Conservation (phyloP, 2,113 vertebrate species). For the Ctenodactylus gundi region DNA sequence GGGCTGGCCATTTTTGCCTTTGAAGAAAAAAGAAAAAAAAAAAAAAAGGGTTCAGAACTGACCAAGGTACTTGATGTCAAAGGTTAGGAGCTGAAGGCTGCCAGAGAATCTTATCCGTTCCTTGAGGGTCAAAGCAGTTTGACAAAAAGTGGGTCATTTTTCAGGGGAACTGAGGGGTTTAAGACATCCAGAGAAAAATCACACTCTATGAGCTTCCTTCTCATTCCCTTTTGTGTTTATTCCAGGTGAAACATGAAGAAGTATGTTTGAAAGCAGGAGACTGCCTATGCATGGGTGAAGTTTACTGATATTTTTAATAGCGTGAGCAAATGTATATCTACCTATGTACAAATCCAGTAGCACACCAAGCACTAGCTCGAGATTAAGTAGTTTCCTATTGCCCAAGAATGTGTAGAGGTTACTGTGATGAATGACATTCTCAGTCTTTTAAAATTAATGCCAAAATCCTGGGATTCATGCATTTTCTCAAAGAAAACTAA, state of each 20-base stretch:
- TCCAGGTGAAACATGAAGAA: not conserved
- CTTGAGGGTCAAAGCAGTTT: not conserved
- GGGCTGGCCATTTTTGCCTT: constrained; percentile 69
- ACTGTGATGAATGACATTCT: not conserved
- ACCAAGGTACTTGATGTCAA: not conserved
- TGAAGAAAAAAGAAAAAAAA: not conserved
- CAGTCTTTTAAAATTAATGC: not conserved
- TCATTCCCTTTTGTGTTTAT: not conserved
- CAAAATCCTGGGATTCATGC: not conserved
- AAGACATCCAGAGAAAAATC: not conserved
- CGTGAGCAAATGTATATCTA: not conserved
- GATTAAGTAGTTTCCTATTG: not conserved
- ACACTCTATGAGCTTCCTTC: not conserved
- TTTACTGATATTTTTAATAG: not conserved
- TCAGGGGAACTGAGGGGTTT: no score
- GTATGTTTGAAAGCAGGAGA: not conserved
- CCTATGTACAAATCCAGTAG: not conserved
- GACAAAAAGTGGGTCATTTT: not conserved
- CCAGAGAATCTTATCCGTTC: not conserved
- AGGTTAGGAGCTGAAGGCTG: not conserved
- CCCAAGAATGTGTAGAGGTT: not conserved
- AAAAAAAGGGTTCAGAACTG: not conserved
- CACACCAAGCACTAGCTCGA: not conserved
- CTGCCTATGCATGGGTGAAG: not conserved
- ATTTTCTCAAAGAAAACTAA: constrained; percentile 16